Percentiles rank a stretch among this genome's conserved stretches.
Conservation (phyloP, 2,888 invertebrate species). For the Melanargia galathea region DNA sequence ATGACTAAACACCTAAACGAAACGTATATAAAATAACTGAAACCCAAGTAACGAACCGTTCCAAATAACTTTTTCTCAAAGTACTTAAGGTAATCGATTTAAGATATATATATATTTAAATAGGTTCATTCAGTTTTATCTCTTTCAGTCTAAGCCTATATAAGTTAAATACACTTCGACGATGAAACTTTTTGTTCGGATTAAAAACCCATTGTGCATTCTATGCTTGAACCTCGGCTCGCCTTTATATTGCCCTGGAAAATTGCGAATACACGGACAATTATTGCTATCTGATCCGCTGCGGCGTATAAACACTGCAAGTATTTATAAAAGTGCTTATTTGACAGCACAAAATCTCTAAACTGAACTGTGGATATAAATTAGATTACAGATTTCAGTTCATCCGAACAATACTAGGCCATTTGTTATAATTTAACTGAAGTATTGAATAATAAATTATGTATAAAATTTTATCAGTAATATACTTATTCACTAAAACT, state of each 20-base stretch:
- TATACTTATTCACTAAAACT: too few species aligned
- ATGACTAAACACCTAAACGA: too few species aligned
- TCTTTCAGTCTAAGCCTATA: conserved; percentile 25
- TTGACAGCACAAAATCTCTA: too few species aligned
- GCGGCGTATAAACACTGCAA: not conserved
- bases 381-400: too few species aligned
- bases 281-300: conserved; percentile 1
- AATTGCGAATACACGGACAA: conserved; percentile 27
- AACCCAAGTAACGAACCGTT: too few species aligned
- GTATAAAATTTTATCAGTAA: too few species aligned
- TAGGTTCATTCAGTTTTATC: conserved; percentile 29
- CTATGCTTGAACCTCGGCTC: conserved; percentile 36
- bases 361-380: too few species aligned
- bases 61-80: too few species aligned
- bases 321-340: not conserved
- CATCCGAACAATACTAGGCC: too few species aligned
- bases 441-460: too few species aligned
- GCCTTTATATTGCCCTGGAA: conserved; percentile 38
- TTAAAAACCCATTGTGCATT: conserved; percentile 41
- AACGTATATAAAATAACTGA: too few species aligned
- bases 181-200: conserved; percentile 36
- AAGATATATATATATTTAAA: not conserved
- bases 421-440: too few species aligned
- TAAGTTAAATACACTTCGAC: conserved; percentile 19
- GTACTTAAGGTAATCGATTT: not conserved